These are phyloP conservation scores for Cyphomyrus plagiostoma DNA, from an alignment of 2,113 vertebrate species.

Conservation along the genomic window DNA sequence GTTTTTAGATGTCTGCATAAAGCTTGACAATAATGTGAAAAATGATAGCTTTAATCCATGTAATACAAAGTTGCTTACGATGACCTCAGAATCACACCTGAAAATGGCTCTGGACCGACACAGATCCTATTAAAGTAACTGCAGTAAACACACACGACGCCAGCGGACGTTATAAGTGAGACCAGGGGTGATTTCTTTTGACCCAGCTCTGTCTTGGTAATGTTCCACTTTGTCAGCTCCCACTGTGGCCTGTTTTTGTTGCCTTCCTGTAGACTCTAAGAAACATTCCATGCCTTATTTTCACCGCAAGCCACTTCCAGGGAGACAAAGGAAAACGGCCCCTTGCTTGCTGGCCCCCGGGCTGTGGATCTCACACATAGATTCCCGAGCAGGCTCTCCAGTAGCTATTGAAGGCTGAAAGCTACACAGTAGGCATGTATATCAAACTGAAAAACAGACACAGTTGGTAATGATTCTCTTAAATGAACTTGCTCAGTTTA, in stretches of 20 bases:
- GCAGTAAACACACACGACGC: conserved; percentile 13
- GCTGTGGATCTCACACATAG: neutral
- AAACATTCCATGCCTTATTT: conserved; percentile 12
- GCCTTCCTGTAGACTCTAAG: conserved; percentile 16
- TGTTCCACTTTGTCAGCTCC: conserved; percentile 18
- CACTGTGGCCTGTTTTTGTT: neutral
- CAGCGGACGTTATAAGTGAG: neutral
- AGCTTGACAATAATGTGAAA: conserved; percentile 38
- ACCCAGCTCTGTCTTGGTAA: neutral
- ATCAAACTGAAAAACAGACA: neutral
- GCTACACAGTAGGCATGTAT: neutral
- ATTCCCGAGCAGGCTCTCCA: neutral
- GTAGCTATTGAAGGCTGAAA: neutral
- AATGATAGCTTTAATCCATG: conserved; percentile 42
- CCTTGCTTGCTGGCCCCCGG: neutral
- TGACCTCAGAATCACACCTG: conserved; percentile 13
- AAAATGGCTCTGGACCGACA: neutral
- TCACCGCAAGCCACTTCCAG: neutral
- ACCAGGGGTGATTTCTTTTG: neutral
- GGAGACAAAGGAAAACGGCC: neutral
- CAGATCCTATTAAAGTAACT: conserved; percentile 13
- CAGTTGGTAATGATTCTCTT: neutral
- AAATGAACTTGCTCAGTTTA: neutral
- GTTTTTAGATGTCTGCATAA: conserved; percentile 33
- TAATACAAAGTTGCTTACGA: conserved; percentile 35